Evolutionary conservation across 2,797 vertebrate species (phyloP).

Genomic region (Podarcis lilfordi): DNA sequence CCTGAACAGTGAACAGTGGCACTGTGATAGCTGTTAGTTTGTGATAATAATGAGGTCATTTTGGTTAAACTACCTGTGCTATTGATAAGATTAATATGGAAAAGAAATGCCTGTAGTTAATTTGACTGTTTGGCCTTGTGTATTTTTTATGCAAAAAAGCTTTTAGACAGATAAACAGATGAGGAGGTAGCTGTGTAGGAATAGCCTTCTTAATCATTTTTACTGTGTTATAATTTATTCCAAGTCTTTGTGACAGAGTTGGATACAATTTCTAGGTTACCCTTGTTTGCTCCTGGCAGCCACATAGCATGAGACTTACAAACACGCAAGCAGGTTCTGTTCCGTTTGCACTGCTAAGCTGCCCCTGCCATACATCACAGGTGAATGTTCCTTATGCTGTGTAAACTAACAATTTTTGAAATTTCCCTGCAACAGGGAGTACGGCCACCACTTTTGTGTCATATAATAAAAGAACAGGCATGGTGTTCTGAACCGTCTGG

Average conservation of each 20-base stretch:
- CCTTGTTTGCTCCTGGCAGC: background rate
- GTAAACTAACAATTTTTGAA: background rate
- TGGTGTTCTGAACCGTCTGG: background rate
- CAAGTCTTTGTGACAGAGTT: background rate
- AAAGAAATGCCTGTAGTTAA: background rate
- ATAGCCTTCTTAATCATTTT: background rate
- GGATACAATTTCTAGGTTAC: background rate
- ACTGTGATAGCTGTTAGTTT: background rate
- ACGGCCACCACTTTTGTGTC: background rate
- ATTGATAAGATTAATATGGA: background rate
- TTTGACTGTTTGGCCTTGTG: background rate
- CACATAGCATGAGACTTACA: background rate
- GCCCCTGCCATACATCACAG: background rate
- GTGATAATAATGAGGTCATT: background rate
- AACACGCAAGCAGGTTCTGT: too few relatives aligned
- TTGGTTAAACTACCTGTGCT: background rate
- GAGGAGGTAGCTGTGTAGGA: background rate
- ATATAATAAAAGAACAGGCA: background rate
- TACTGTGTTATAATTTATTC: background rate
- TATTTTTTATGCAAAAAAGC: background rate
- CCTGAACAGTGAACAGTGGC: background rate
- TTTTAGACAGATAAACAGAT: too few relatives aligned
- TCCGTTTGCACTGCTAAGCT: background rate
- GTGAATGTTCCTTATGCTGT: background rate
- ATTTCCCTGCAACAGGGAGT: background rate